Base-by-base conservation (phyloP, 2,797 vertebrate species). In the Aldrovandia affinis region DNA sequence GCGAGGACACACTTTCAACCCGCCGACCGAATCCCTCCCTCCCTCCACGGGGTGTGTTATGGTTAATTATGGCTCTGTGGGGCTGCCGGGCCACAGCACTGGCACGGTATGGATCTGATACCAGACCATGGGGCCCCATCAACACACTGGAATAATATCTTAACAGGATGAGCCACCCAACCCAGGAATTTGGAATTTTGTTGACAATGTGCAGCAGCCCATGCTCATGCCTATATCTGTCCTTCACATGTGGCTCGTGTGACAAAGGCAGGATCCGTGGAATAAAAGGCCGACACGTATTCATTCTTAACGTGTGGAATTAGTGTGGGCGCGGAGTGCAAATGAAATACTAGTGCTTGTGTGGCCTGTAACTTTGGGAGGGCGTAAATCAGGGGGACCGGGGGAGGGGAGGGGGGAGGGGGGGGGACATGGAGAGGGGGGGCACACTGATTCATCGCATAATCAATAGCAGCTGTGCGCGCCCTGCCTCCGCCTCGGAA, bases 381-480 rank as follows among this genome's bases (percentile, higher is more conserved):
- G 55, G n/a, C 4, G 22, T 77, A 85, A 75, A 73, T 59, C 42
- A 63, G 44, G 30, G 47, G n/a, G n/a, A n/a, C n/a, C n/a, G 15
- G n/a, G 63, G 0, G 28, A 22, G 44, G 5, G 0, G 68, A 5
- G 20, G 28, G 0, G 59, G 8, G 77, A 57, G 44, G 20, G 28
- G 12, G 42, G 59, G 22, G 33, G 33, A 81, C 28, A 61, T 5
- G n/a, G 68, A 47, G 36, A 36, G 42, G 30, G 3, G 54, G 75
- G 55, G 54, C 25, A 10, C 10, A 20, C 39, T 83, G 85, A 75
- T 86, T 83, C 44, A 86, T n/a, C 4, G 78, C 20, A 3, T 63
- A 80, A 83, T 86, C 85, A 50, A 83, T 86, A 80, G 20, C 36
- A 47, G 10, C 59, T 44, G n/a, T 39, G 63, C 50, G n/a, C 33